Base-by-base conservation (phyloP, 2,113 vertebrate species). In the Onychorhynchus coronatus region DNA sequence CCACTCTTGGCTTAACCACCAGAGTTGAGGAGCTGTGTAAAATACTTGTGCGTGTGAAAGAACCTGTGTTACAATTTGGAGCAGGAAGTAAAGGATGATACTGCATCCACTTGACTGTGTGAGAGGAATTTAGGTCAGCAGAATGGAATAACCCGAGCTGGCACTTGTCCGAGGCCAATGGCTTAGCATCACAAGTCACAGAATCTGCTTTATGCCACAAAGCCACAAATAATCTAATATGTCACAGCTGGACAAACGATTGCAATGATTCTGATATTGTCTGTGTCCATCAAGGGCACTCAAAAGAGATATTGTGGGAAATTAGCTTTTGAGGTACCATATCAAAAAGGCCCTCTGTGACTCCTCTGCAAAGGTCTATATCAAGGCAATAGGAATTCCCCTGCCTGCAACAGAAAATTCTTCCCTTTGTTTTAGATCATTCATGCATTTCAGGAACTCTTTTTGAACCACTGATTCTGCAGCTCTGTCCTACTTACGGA, bases 51-150 rank as follows among this genome's bases (percentile, higher is more conserved):
- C 42, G 18, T 17, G 23, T 56, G n/a, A 88, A 87, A 91, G 61
- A 91, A 72, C 35, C 49, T 81, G 52, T 90, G 68, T 73, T 75
- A 66, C 42, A 68, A 42, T 85, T 68, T 91, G 58, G 62, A 67
- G 53, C 49, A 79, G 83, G 83, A 95, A 89, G 33, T 35, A 77
- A 87, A 87, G 73, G 53, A 73, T 75, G 65, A 58, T 86, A 61
- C 44, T 84, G 56, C 91, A 82, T 82, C 88, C 68, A 50, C 70
- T 80, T 95, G 80, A 62, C 86, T 94, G 68, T 80, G 37, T 39
- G 53, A 72, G 80, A 85, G 80, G 91, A 97, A 96, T 94, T 87
- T 95, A 93, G 95, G 96, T 96, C 95, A 96, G 82, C 88, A 93
- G 91, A 94, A 93, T 91, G 95, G 86, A 96, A 96, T 92, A 95